These are phyloP conservation scores for Centruroides sculpturatus DNA, from an alignment of 1,140 invertebrate genomes.

Conservation along the genomic window DNA sequence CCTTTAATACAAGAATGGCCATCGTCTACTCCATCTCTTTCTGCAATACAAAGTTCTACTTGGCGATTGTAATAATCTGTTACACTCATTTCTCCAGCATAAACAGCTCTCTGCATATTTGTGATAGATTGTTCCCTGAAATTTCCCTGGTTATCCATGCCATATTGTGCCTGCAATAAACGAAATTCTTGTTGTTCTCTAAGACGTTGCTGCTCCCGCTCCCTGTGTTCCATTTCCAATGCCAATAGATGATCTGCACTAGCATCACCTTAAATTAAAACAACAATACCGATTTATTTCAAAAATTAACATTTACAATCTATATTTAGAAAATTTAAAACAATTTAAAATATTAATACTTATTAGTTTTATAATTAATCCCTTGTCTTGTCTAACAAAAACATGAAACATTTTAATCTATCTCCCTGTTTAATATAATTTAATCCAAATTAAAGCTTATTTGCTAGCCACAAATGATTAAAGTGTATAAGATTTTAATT, in stretches of 20 bases:
- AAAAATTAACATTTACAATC: too few species aligned
- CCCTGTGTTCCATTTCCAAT: slow-evolving; percentile 43
- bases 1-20: slow-evolving; percentile 58
- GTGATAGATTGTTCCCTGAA: slow-evolving; percentile 64
- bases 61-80: slow-evolving; percentile 70
- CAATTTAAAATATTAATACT: too few species aligned
- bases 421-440: too few species aligned
- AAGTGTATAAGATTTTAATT: too few species aligned
- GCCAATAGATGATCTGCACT: slow-evolving; percentile 40
- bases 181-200: slow-evolving; percentile 67
- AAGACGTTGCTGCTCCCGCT: slow-evolving; percentile 50
- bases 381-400: too few species aligned
- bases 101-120: slow-evolving; percentile 67
- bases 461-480: too few species aligned
- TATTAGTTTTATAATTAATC: too few species aligned
- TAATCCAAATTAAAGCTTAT: too few species aligned
- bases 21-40: slow-evolving; percentile 64
- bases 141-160: slow-evolving; percentile 72
- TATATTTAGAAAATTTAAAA: too few species aligned
- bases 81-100: slow-evolving; percentile 65
- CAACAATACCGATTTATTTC: neutral
- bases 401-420: too few species aligned
- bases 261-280: slow-evolving; percentile 30
- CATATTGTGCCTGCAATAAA: slow-evolving; percentile 62
- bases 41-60: slow-evolving; percentile 52